A percentile compares a stretch with the other conserved stretches of the same genome.
These are phyloP conservation scores for Achatina immaculata DNA, from an alignment of 1,140 invertebrate species.

Conservation along the genomic window DNA sequence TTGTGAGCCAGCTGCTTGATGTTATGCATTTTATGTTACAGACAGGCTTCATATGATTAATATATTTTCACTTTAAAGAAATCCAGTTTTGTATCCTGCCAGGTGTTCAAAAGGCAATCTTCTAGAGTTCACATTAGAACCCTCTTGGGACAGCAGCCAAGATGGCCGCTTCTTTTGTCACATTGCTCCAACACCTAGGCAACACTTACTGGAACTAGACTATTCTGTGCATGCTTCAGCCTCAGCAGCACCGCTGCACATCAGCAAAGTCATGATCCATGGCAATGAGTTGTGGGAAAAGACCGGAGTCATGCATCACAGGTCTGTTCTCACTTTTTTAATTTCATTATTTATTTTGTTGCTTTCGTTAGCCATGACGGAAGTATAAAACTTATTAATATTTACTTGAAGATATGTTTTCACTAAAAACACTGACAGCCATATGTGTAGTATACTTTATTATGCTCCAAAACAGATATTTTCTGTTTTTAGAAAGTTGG, in stretches of 20 bases:
- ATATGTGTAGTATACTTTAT: too few species aligned
- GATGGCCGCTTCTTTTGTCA: constrained; percentile 55
- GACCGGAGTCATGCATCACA: constrained; percentile 44
- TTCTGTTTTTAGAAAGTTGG: too few species aligned
- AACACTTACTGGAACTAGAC: constrained; percentile 52
- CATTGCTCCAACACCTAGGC: constrained; percentile 48
- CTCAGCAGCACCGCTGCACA: constrained; percentile 43
- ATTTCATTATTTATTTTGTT: too few species aligned
- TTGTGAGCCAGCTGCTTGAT: too few species aligned
- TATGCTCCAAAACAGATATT: too few species aligned
- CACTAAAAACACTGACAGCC: too few species aligned
- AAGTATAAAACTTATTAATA: too few species aligned
- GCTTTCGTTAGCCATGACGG: neutral
- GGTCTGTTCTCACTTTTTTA: too few species aligned
- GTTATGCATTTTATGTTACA: too few species aligned
- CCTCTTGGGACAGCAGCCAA: constrained; percentile 48
- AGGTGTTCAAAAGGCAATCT: constrained; percentile 56
- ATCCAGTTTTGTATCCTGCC: neutral
- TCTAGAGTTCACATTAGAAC: constrained; percentile 53
- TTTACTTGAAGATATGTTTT: too few species aligned
- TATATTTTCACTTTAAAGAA: too few species aligned
- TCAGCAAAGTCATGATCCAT: constrained; percentile 39
- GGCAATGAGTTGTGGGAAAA: constrained; percentile 54
- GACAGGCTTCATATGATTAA: too few species aligned
- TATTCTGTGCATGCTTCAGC: constrained; percentile 42